A percentile compares a stretch with the other conserved stretches of the same genome.
Conservation (phyloP, 64 coral and sea anemone species). For the Catalaphyllia jardinei region DNA sequence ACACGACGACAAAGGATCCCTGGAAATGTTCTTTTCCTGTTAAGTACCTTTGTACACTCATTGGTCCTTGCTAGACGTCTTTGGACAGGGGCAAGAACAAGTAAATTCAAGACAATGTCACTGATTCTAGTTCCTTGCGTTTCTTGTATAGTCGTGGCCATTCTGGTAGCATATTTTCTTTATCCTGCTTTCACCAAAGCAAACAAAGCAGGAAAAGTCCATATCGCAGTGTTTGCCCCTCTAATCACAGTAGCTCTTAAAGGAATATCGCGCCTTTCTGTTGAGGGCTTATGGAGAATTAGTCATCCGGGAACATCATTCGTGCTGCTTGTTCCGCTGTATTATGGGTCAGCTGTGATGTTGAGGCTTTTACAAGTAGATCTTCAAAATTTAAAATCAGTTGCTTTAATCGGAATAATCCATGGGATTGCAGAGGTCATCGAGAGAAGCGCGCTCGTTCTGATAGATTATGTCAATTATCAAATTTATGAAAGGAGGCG, state of each 20-base stretch:
- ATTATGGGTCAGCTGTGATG: background rate
- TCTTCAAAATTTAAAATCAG: background rate
- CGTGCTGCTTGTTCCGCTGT: background rate
- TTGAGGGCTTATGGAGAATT: background rate
- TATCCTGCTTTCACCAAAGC: background rate
- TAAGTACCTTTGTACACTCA: background rate
- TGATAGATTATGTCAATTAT: background rate
- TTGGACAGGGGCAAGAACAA: background rate
- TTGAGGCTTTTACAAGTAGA: background rate
- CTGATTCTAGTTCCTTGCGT: background rate
- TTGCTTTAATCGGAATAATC: background rate
- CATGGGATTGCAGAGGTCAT: background rate
- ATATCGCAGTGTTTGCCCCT: background rate
- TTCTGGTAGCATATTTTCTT: background rate
- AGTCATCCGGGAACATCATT: background rate
- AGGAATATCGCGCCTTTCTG: background rate
- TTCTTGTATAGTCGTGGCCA: background rate
- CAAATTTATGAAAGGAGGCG: background rate
- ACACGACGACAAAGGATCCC: background rate
- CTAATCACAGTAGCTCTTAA: background rate
- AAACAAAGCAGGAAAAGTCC: background rate
- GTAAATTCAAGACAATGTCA: background rate
- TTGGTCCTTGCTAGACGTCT: background rate
- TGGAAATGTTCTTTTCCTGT: background rate
- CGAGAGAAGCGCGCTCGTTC: background rate